Percentiles rank a stretch among this genome's conserved stretches.
These are phyloP conservation scores for Heliconius ismenius DNA, from an alignment of 2,888 invertebrate species.

Conservation along the genomic window DNA sequence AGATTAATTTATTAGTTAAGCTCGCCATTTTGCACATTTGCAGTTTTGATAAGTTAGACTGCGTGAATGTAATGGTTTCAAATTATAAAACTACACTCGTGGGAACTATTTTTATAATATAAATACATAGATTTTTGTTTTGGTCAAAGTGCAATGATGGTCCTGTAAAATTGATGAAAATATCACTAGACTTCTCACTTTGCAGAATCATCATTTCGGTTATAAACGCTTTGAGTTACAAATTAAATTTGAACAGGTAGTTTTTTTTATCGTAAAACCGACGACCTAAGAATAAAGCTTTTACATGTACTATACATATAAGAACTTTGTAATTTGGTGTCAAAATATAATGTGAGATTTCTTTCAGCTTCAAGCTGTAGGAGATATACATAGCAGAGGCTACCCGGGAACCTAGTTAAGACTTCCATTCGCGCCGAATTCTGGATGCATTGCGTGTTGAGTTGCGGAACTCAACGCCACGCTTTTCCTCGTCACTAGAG, in stretches of 20 bases:
- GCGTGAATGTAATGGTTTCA: neutral
- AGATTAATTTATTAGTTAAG: neutral
- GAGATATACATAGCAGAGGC: no score
- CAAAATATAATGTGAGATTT: neutral
- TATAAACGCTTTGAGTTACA: neutral
- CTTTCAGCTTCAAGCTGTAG: no score
- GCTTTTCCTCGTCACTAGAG: no score
- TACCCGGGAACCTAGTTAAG: no score
- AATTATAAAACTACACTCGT: neutral
- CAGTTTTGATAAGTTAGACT: neutral
- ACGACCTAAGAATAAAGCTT: neutral
- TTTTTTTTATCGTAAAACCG: neutral
- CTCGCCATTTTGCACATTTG: neutral
- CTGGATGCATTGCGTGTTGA: no score
- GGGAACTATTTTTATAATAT: neutral
- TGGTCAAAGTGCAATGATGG: neutral
- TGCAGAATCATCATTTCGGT: neutral
- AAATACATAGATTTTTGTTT: neutral
- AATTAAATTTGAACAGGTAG: neutral
- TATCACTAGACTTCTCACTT: no score
- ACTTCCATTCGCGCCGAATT: no score
- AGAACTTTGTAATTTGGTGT: neutral
- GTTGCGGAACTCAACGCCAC: no score
- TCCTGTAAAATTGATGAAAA: no score
- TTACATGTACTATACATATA: neutral